Evolutionary conservation across 2,888 invertebrate genomes (phyloP), one percentile per base, ranked within the genome.

Genomic region (Athrips mouffetella): DNA sequence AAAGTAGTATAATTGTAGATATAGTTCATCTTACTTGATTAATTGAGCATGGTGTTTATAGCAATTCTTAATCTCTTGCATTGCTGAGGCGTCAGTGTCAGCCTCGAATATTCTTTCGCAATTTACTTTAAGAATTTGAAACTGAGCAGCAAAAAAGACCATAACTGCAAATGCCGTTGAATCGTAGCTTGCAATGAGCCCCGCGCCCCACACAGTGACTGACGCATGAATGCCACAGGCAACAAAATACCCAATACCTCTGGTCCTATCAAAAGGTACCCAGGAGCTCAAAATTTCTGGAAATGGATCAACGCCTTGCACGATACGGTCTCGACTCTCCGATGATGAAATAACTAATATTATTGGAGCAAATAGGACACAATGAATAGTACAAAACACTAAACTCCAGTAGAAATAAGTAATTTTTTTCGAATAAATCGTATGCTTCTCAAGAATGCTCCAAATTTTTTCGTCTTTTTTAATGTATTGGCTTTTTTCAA

Each of bases 261-360:
- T 61, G 0, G 75, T 62, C 51, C 67, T 77, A 47, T 86, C 73
- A 48, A 81, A 79, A 2, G 84, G 85, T 1, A 72, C 54, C 84
- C 84, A 86, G 1, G 84, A 81, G 42, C 84, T 85, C 62, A 85
- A 66, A 46, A 85, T 79, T 61, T 85, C 82, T 31, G 86, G 84
- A 61, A 77, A 80, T 1, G 75, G 62, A 3, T 21, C 49, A 1
- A 1, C 13, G 10, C 71, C 76, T 52, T 80, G 76, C 16, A 45
- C 63, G 1, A 74, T 67, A 2, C 59, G 50, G 10, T 56, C 57
- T 15, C 67, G 61, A 16, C 57, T 51, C 1, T 63, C 60, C 2
- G 77, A 73, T 0, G 78, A 65, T n/a, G 74, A 46, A 48, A 62
- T 76, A 6, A 64, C 63, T 0, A 68, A 58, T 1, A 81, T 49